Conservation (phyloP, 1,140 invertebrate genomes). For the Sitodiplosis mosellana region DNA sequence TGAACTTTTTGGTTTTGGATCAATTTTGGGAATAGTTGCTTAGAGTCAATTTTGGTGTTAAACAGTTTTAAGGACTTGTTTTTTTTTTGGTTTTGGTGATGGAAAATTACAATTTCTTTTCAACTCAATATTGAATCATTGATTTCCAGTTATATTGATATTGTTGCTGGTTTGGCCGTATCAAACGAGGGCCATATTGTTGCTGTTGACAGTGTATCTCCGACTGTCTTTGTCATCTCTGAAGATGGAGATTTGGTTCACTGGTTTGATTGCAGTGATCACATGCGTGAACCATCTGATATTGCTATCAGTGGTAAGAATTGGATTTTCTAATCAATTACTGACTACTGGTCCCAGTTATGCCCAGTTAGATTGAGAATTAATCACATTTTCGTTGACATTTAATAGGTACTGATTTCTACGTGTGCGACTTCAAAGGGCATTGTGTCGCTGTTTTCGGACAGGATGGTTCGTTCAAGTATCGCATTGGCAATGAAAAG, state of each 20-base stretch:
- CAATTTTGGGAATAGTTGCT: too few species aligned
- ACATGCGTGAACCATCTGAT: conserved; percentile 93
- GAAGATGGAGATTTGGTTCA: conserved; percentile 75
- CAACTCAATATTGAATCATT: neutral
- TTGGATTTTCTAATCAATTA: conserved; percentile 1
- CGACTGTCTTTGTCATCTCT: conserved; percentile 86
- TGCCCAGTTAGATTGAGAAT: neutral
- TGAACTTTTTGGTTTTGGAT: neutral
- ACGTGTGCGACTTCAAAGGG: conserved; percentile 95
- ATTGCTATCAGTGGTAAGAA: conserved; percentile 73
- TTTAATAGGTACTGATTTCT: conserved; percentile 84
- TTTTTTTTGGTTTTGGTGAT: neutral
- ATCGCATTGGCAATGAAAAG: conserved; percentile 85
- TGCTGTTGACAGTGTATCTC: conserved; percentile 91
- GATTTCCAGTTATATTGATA: conserved; percentile 69
- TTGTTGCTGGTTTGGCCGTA: conserved; percentile 88
- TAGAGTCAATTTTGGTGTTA: too few species aligned
- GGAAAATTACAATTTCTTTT: neutral
- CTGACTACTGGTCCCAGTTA: too few species aligned
- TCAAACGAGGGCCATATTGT: conserved; percentile 81
- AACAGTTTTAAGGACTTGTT: too few species aligned
- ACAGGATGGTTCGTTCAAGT: conserved; percentile 74
- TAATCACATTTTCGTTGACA: conserved; percentile 16
- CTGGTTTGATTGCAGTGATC: conserved; percentile 94
- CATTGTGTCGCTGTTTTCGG: conserved; percentile 93